Evolutionary conservation across 2,797 vertebrate species (phyloP), one percentile per base, ranked within the genome.

Genomic region (Acropternis orthonyx): DNA sequence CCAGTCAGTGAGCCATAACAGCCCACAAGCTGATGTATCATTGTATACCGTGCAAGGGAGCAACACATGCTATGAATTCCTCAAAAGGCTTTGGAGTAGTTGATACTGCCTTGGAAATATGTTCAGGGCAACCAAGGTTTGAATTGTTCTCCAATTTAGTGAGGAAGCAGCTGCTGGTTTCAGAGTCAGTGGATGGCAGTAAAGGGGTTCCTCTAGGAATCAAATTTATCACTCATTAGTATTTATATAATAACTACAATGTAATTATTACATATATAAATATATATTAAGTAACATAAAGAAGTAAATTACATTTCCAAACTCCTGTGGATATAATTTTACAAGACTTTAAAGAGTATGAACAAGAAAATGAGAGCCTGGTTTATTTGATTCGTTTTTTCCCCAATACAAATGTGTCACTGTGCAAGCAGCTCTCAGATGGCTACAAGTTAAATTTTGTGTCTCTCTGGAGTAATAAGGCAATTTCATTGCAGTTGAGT

Each of bases 361-460:
- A 92, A 77, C 21, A 28, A 43, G 89, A 68, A 85, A 85, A 80
- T 55, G 2, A 26, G 21, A 82, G n/a, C 11, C 26, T 76, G 9
- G 4, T 32, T 54, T 82, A 7, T 0, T 24, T 39, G 37, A 24
- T 62, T 16, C 6, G 3, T 39, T 85, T 85, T 77, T 16, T 34
- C 5, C 14, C 21, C 24, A 20, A 19, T 67, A 91, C 16, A 71
- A 85, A 85, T 41, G 67, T 17, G 13, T 23, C 14, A 91, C 39
- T 72, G 28, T 58, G 44, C 32, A 84, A 85, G 63, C 66, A 95
- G 43, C 4, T 90, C 67, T 94, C 84, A 79, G 75, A 84, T 86
- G 59, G 49, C 66, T 82, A 34, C 56, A 94, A 92, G 93, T 92
- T 92, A 94, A 94, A 95, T 91, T 84, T 92, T 91, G 68, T 96